Percentiles rank a stretch among this genome's conserved stretches.
Evolutionary conservation across 2,797 vertebrate genomes (phyloP).

Genomic region (Podarcis siculus): DNA sequence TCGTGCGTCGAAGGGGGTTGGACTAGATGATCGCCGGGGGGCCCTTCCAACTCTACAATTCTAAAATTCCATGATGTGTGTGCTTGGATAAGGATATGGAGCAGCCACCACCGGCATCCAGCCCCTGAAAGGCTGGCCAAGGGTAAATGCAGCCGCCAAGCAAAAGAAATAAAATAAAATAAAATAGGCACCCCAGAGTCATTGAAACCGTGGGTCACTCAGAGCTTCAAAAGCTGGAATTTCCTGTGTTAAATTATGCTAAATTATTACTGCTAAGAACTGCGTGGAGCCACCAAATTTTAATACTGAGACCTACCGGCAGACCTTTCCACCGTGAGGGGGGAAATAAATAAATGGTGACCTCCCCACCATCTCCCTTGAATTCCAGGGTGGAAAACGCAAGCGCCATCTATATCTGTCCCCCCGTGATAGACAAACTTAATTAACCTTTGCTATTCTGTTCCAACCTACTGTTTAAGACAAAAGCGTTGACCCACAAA

Average conservation of each 20-base stretch:
- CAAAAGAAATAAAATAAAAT: too few species aligned
- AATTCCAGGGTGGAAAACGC: constrained; percentile 64
- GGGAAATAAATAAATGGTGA: constrained; percentile 38
- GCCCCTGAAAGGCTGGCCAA: too few species aligned
- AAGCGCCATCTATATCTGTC: constrained; percentile 77
- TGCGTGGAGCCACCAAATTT: constrained; percentile 32
- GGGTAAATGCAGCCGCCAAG: too few species aligned
- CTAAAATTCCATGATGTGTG: too few species aligned
- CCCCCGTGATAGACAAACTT: constrained; percentile 90
- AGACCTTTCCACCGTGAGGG: constrained; percentile 49
- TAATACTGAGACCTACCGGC: constrained; percentile 40
- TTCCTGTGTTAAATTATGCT: background rate
- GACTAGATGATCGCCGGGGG: too few species aligned
- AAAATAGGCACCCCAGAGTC: too few species aligned
- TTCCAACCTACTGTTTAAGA: constrained; percentile 85
- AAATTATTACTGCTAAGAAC: background rate
- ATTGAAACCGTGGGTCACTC: too few species aligned
- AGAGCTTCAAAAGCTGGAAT: background rate
- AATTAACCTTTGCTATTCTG: constrained; percentile 99
- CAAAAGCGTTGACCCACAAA: constrained; percentile 92
- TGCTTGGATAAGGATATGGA: too few species aligned
- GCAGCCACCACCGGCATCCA: too few species aligned
- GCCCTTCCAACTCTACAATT: too few species aligned
- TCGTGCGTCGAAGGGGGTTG: too few species aligned
- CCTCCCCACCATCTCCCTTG: constrained; percentile 62